Conservation (phyloP, 53 echinoderm and acorn worm species). For the Luidia sarsii region DNA sequence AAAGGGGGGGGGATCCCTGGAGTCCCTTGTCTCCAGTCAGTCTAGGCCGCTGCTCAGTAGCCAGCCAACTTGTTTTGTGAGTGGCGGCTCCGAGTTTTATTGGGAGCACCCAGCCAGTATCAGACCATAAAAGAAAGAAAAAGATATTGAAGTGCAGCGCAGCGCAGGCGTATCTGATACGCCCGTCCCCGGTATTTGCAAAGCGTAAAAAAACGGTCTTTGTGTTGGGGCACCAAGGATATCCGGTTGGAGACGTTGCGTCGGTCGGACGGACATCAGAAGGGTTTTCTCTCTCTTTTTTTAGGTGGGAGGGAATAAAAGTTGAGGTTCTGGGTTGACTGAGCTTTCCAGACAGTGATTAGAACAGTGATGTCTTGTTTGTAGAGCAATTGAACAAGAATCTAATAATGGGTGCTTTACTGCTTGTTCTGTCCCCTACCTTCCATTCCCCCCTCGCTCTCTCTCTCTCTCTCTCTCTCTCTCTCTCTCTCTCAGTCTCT, state of each 20-base stretch:
- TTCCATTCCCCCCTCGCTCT: too few species aligned
- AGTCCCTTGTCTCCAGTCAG: slow-evolving; percentile 19
- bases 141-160: slow-evolving; percentile 17
- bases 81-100: slow-evolving; percentile 26
- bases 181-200: slow-evolving; percentile 41
- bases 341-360: slow-evolving; percentile 40
- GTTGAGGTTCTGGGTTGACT: slow-evolving; percentile 2
- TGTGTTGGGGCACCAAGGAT: slow-evolving; percentile 47
- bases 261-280: background rate
- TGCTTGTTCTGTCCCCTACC: too few species aligned
- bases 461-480: too few species aligned
- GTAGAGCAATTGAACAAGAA: slow-evolving; percentile 47
- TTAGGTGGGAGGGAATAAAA: background rate
- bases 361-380: slow-evolving; percentile 31
- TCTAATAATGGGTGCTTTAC: slow-evolving; percentile 35
- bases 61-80: slow-evolving; percentile 10
- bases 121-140: slow-evolving; percentile 28
- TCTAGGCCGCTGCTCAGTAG: slow-evolving; percentile 32
- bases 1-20: slow-evolving; percentile 27
- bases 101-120: slow-evolving; percentile 12
- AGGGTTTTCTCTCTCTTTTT: slow-evolving; percentile 8
- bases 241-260: slow-evolving; percentile 47
- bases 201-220: slow-evolving; percentile 46
- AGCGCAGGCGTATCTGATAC: slow-evolving; percentile 36
- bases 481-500: too few species aligned